These are phyloP conservation scores for Trogon surrucura DNA, from an alignment of 2,113 vertebrate species.

Conservation along the genomic window DNA sequence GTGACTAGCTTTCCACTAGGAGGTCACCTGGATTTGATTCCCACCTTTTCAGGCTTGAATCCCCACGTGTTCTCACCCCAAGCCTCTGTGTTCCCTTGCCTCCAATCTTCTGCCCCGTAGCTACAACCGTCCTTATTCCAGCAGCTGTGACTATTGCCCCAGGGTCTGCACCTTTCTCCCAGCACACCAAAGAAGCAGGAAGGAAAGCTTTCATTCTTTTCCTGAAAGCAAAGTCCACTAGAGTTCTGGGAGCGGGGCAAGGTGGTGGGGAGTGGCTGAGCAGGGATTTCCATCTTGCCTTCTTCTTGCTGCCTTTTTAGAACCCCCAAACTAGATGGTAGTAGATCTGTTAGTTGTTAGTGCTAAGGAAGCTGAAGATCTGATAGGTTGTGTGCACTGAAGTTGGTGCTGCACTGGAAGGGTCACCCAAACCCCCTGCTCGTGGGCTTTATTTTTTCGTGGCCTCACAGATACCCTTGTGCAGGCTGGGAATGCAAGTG, in stretches of 20 bases:
- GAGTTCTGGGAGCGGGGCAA: not conserved
- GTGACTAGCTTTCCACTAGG: accelerated
- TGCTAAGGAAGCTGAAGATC: not conserved
- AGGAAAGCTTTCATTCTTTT: not conserved
- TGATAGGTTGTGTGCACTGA: not conserved
- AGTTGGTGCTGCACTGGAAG: not conserved
- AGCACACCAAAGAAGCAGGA: not conserved
- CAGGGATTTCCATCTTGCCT: not conserved
- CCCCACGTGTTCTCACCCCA: accelerated
- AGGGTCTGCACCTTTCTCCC: not conserved
- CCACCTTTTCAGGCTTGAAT: not conserved
- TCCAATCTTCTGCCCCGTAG: not conserved
- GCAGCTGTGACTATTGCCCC: not conserved
- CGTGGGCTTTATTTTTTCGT: not conserved
- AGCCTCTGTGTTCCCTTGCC: not conserved
- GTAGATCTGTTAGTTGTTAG: not conserved
- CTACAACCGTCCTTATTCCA: not conserved
- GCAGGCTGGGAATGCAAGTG: not conserved
- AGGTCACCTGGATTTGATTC: not conserved
- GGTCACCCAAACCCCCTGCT: not conserved
- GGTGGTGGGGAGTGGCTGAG: not conserved
- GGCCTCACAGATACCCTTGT: not conserved
- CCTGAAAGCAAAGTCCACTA: not conserved
- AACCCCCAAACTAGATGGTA: not conserved
- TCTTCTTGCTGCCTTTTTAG: not conserved